phyloP scores from a whole-genome alignment of 1,140 invertebrate genomes.

The Macrosteles quadrilineatus region DNA sequence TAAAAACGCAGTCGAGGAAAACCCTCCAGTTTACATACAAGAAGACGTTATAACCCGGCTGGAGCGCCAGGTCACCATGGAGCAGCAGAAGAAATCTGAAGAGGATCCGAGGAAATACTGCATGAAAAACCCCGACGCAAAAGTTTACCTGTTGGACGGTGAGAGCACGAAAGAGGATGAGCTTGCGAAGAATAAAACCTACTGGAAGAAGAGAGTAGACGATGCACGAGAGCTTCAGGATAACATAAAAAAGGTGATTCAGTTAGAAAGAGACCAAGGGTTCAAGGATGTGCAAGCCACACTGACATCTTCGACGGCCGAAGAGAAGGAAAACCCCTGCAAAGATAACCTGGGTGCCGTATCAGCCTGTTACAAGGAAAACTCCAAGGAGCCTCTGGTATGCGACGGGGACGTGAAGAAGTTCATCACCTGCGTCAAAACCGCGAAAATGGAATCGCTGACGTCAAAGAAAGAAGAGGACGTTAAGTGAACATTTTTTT shows the following conservation, averaged over 20 bases:
- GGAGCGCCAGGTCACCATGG: no score
- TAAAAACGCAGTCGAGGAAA: no score
- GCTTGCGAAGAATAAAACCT: constrained; percentile 1
- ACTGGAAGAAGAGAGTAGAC: constrained; percentile 8
- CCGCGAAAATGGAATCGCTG: no score
- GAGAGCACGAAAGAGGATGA: neutral
- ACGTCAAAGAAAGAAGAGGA: no score
- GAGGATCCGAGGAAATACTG: no score
- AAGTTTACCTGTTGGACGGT: no score
- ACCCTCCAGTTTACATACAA: no score
- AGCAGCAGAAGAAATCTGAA: no score
- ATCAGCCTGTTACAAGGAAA: neutral
- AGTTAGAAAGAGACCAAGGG: neutral
- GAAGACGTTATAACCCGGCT: no score
- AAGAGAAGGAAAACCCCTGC: neutral
- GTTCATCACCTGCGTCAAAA: neutral
- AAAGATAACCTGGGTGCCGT: neutral
- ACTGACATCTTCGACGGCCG: neutral
- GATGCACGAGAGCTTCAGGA: neutral
- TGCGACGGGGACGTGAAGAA: neutral
- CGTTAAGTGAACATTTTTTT: no score
- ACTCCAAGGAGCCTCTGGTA: neutral
- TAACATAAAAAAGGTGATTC: neutral
- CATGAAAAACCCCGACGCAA: no score
- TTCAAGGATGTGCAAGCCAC: neutral